Evolutionary conservation across 64 coral and sea anemone genomes (phyloP), one percentile per base, ranked within the genome.

Genomic region (Acropora tenuis): DNA sequence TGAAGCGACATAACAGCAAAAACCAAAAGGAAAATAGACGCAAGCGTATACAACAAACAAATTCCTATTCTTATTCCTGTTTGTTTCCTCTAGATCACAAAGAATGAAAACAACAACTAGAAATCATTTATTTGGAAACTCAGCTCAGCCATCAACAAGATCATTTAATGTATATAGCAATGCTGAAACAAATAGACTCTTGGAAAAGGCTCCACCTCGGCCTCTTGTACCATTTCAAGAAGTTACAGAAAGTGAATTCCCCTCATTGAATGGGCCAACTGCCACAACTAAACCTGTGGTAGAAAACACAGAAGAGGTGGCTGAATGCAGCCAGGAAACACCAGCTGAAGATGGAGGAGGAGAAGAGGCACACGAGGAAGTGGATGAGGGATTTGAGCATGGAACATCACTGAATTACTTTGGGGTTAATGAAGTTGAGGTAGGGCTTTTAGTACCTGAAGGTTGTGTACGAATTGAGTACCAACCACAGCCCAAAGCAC

Each of bases 401-500:
- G 92, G 87, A 4, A 77, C 92, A 47, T 87, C 92, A 0, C 71
- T 94, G 83, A 94, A 61, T 89, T 86, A 83, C 76, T 92, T 89
- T 44, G 77, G 19, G 7, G 83, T 69, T 68, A 90, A 92, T 48
- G 80, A 89, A 40, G 30, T 68, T 53, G 17, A 88, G 19, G 87
- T 78, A 58, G 73, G 83, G 41, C 82, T 96, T 71, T 59, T 86
- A 50, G 69, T 96, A 66, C 95, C 91, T 30, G 91, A 92, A 67
- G 95, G 91, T 74, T 92, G 82, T 48, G 78, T 90, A 12, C 75
- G 66, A 50, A 87, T 97, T 72, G 92, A 93, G 73, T 88, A 80
- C 66, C 86, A 90, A 71, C 95, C 95, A 3, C 95, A 97, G 53
- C 95, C 95, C 12, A 93, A 92, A 55, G 92, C 95, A 61, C 89